phyloP scores from a whole-genome alignment of 1,140 invertebrate species.

The Drosophila tropicalis region DNA sequence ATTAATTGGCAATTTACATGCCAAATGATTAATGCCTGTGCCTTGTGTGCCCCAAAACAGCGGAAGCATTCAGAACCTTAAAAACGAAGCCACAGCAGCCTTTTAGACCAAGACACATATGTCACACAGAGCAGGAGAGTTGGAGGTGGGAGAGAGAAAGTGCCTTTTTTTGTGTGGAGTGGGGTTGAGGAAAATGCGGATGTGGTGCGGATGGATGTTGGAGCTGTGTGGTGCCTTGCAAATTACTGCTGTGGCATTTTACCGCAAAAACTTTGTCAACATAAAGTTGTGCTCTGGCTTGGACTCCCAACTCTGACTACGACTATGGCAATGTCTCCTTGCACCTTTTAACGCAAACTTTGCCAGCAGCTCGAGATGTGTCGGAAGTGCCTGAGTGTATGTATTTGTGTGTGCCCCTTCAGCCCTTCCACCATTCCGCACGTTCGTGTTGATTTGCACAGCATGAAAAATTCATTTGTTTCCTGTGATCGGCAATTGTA shows the following conservation, averaged over 20 bases:
- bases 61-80: constrained; percentile 63
- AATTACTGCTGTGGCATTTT: constrained; percentile 81
- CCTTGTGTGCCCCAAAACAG: constrained; percentile 23
- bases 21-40: constrained; percentile 76
- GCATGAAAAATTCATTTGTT: constrained; percentile 82
- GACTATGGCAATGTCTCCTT: constrained; percentile 40
- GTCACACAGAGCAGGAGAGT: constrained; percentile 31
- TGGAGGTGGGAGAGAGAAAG: background rate
- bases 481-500: constrained; percentile 80
- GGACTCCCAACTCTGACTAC: constrained; percentile 28
- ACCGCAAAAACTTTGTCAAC: constrained; percentile 81
- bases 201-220: constrained; percentile 10
- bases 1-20: constrained; percentile 82
- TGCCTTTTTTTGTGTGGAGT: too few species aligned
- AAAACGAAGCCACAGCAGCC: constrained; percentile 68
- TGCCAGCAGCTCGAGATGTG: constrained; percentile 41
- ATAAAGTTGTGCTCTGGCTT: constrained; percentile 61
- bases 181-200: too few species aligned
- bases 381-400: constrained; percentile 42
- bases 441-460: constrained; percentile 71
- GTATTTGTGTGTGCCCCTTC: constrained; percentile 4
- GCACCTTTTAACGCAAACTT: constrained; percentile 70
- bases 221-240: constrained; percentile 55
- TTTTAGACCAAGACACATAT: constrained; percentile 70
- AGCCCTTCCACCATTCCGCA: background rate